Percentiles rank a stretch among this genome's conserved stretches.
Evolutionary conservation across 2,113 vertebrate genomes (phyloP).

Genomic region (Jacana jacana): DNA sequence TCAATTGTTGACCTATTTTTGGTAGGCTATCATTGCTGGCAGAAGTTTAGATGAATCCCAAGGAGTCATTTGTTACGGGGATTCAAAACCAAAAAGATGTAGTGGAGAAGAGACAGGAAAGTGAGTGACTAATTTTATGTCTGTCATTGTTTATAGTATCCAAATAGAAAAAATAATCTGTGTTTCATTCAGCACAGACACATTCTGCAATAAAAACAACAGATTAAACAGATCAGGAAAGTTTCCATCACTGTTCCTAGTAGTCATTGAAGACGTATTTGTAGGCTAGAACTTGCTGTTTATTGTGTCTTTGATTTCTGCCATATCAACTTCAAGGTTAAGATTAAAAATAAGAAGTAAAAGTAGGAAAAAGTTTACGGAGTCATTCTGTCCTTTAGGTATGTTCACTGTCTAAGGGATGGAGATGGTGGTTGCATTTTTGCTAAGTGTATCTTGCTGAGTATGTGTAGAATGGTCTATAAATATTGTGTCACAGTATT

Average conservation of each 20-base stretch:
- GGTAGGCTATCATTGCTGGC: neutral
- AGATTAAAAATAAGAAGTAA: neutral
- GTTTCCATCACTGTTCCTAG: neutral
- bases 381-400: neutral
- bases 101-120: neutral
- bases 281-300: neutral
- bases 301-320: neutral
- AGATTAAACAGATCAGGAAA: neutral
- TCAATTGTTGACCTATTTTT: constrained; percentile 10
- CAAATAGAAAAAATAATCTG: neutral
- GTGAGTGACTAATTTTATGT: neutral
- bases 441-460: neutral
- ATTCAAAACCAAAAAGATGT: neutral
- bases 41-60: neutral
- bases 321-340: neutral
- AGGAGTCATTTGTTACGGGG: neutral
- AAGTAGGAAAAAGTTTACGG: neutral
- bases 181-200: neutral
- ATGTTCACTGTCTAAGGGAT: neutral
- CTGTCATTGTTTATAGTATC: neutral
- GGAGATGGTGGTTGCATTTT: neutral
- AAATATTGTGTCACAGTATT: neutral
- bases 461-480: neutral
- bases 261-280: neutral
- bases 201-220: neutral